phyloP scores from a whole-genome alignment of 2,113 vertebrate species.

The Eulemur macaco region DNA sequence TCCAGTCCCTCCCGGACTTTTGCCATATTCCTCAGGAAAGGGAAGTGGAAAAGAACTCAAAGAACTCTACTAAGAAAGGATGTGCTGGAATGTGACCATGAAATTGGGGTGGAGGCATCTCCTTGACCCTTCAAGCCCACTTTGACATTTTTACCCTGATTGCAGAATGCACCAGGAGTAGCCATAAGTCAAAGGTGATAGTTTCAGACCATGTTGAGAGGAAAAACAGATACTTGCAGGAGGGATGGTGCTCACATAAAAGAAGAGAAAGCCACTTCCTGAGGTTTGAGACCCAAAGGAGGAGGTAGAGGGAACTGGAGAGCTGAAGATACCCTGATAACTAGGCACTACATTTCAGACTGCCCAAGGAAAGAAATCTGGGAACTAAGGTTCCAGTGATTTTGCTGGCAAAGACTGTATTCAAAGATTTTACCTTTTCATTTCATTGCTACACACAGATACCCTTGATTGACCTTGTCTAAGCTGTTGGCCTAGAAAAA shows the following conservation, averaged over 20 bases:
- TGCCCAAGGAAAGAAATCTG: neutral
- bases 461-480: constrained; percentile 63
- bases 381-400: neutral
- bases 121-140: neutral
- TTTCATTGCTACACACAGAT: constrained; percentile 32
- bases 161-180: neutral
- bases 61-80: neutral
- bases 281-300: neutral
- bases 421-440: constrained; percentile 6
- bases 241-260: neutral
- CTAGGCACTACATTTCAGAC: neutral
- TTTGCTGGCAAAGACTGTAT: constrained; percentile 37
- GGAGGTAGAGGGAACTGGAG: neutral
- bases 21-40: neutral
- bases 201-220: neutral
- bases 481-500: constrained; percentile 70
- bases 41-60: neutral
- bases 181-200: neutral
- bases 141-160: neutral
- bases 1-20: neutral
- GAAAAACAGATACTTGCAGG: neutral
- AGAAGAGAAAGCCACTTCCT: neutral
- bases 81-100: neutral
- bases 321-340: neutral
- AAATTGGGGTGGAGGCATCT: neutral